Conservation (phyloP, 2,888 invertebrate species). For the Clunio marinus region DNA sequence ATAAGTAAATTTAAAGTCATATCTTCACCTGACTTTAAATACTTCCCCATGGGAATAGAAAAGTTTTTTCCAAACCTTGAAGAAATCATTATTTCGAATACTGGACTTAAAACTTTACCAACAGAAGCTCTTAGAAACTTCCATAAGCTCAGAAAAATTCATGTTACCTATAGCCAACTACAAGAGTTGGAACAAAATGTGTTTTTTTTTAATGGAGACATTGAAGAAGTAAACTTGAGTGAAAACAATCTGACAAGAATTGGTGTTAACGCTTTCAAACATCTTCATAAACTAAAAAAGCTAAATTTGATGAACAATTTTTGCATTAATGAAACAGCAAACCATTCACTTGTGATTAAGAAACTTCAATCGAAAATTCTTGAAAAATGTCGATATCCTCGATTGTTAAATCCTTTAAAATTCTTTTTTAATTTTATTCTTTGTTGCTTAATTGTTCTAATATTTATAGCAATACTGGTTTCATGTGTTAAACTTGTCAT, state of each 20-base stretch:
- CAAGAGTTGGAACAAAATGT: background rate
- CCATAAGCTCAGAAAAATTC: background rate
- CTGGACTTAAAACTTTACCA: background rate
- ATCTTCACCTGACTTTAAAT: background rate
- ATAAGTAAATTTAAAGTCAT: background rate
- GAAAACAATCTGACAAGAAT: background rate
- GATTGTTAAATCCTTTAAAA: no score
- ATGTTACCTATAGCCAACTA: background rate
- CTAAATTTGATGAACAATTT: background rate
- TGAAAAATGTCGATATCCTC: no score
- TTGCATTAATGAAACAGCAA: background rate
- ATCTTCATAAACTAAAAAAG: background rate
- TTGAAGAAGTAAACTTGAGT: background rate
- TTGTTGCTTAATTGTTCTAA: no score
- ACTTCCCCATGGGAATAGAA: background rate
- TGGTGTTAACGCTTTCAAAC: background rate
- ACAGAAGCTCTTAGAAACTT: background rate
- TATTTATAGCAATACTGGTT: no score
- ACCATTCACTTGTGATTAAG: background rate
- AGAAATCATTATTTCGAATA: background rate
- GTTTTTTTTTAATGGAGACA: background rate
- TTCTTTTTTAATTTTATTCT: no score
- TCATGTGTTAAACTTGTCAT: no score
- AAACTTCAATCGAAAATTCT: no score
- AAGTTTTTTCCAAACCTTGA: background rate